phyloP scores from a whole-genome alignment of 2,888 invertebrate species.

The Eilema griseolum region DNA sequence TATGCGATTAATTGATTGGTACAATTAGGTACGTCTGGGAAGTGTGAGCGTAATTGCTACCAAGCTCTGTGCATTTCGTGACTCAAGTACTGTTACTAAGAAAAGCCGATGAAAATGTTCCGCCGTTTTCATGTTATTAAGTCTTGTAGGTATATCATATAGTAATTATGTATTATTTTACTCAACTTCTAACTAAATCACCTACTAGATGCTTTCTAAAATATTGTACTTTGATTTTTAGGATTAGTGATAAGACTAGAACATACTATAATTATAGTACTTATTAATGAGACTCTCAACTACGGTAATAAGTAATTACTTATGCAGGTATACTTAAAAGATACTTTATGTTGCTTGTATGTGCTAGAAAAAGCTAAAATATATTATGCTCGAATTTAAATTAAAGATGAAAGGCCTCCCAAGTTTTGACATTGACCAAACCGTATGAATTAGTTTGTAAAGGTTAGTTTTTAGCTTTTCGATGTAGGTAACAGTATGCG shows the following conservation, averaged over 20 bases:
- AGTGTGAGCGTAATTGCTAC: constrained; percentile 85
- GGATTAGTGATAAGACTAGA: constrained; percentile 35
- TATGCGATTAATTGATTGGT: constrained; percentile 72
- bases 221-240: constrained; percentile 23
- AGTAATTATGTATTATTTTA: constrained; percentile 26
- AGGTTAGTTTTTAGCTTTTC: constrained; percentile 15
- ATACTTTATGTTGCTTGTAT: constrained; percentile 41
- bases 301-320: constrained; percentile 32
- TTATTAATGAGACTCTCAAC: constrained; percentile 39
- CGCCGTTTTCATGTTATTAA: constrained; percentile 42
- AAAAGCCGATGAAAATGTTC: constrained; percentile 77
- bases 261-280: constrained; percentile 32
- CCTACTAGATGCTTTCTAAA: constrained; percentile 36
- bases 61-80: constrained; percentile 83
- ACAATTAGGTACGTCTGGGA: constrained; percentile 81
- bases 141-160: constrained; percentile 34
- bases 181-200: constrained; percentile 36
- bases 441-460: constrained; percentile 27
- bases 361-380: constrained; percentile 54
- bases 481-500: constrained; percentile 28
- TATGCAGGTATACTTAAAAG: constrained; percentile 41
- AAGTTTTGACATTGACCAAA: constrained; percentile 45
- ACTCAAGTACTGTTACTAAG: constrained; percentile 75
- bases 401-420: constrained; percentile 54
- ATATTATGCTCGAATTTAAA: constrained; percentile 50